Percentiles rank a stretch among this genome's conserved stretches.
Evolutionary conservation across 1,140 invertebrate genomes (phyloP).

Genomic region (Magallana gigas): DNA sequence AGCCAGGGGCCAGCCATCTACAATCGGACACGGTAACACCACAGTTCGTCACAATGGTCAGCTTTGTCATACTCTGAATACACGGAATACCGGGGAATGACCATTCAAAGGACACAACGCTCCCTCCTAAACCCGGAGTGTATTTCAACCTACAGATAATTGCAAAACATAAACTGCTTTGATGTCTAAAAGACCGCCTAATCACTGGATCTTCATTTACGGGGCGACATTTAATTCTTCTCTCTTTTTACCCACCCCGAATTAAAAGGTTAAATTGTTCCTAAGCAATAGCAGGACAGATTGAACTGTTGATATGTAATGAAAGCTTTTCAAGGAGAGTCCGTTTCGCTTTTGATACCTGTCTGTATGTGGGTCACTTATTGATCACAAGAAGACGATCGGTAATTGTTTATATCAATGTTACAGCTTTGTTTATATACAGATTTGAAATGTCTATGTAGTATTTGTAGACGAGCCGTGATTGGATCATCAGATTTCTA

Average conservation of each 20-base stretch:
- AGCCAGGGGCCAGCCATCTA: not conserved
- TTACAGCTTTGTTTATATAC: conserved; percentile 11
- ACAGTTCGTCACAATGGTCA: not conserved
- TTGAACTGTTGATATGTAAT: not conserved
- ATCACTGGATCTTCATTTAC: conserved; percentile 11
- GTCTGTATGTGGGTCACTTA: not conserved
- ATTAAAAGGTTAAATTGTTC: conserved; percentile 30
- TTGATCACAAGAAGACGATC: conserved; percentile 15
- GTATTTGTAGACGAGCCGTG: not conserved
- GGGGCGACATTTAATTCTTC: conserved; percentile 10
- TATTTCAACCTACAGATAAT: conserved; percentile 6
- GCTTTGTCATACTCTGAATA: not conserved
- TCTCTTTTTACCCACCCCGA: not conserved
- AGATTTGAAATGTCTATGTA: not conserved
- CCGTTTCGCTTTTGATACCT: not conserved
- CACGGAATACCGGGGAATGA: not conserved
- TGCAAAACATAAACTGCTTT: conserved; percentile 26
- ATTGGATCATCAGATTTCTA: conserved; percentile 19
- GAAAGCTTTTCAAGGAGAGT: not conserved
- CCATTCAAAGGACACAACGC: not conserved
- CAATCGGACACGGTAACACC: not conserved
- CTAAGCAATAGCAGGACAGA: not conserved
- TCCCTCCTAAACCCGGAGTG: not conserved
- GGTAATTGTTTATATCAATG: conserved; percentile 19
- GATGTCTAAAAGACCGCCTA: not conserved